Percentiles rank a stretch among this genome's conserved stretches.
Conservation (phyloP, 2,888 invertebrate genomes). For the Panopea generosa region DNA sequence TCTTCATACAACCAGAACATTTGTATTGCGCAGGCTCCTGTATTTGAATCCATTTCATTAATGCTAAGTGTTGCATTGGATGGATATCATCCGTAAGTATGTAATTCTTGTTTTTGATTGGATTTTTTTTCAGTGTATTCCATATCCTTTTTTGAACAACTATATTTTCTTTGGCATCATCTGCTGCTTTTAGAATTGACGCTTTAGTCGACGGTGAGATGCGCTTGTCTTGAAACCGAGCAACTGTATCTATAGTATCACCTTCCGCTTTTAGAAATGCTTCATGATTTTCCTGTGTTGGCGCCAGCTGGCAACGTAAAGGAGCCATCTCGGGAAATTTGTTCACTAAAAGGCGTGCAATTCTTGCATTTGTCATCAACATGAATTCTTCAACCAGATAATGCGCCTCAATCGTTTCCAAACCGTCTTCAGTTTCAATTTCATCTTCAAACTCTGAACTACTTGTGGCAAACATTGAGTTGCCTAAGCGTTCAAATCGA, state of each 20-base stretch:
- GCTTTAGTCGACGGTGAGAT: background rate
- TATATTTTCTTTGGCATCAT: conserved; percentile 10
- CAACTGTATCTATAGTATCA: conserved; percentile 44
- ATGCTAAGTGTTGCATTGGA: conserved; percentile 52
- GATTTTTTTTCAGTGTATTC: conserved; percentile 5
- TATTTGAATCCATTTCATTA: conserved; percentile 61
- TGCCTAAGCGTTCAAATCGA: conserved; percentile 51
- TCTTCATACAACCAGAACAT: conserved; percentile 49
- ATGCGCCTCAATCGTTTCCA: conserved; percentile 54
- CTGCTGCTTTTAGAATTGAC: conserved; percentile 38
- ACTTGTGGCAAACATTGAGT: conserved; percentile 51
- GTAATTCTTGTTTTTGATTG: conserved; percentile 22
- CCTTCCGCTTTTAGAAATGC: conserved; percentile 43
- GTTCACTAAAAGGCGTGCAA: conserved; percentile 43
- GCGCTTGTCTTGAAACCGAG: conserved; percentile 50
- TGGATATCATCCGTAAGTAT: conserved; percentile 58
- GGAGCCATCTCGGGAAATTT: conserved; percentile 51
- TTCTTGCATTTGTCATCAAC: conserved; percentile 59
- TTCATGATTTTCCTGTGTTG: conserved; percentile 46
- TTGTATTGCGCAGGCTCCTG: conserved; percentile 59
- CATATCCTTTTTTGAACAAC: background rate
- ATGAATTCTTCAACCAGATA: conserved; percentile 68
- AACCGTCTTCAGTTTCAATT: conserved; percentile 28
- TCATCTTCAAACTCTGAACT: conserved; percentile 32
- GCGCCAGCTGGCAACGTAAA: conserved; percentile 60